Evolutionary conservation across 2,888 invertebrate species (phyloP).

Genomic region (Folsomia candida): DNA sequence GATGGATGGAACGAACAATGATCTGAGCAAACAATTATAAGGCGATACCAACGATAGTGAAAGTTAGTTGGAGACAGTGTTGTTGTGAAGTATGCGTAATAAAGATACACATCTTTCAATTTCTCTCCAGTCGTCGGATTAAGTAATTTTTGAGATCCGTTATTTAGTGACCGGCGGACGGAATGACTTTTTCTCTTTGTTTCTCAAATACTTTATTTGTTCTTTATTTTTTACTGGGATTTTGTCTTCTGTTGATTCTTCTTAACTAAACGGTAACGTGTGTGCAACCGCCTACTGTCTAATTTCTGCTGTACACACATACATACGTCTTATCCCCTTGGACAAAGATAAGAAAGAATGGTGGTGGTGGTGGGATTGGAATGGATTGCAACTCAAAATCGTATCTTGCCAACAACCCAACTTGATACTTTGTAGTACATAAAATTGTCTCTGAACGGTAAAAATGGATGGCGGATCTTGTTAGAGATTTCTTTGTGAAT

Average conservation of each 20-base stretch:
- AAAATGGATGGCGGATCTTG: too few species aligned
- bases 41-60: conserved; percentile 10
- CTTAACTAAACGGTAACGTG: too few species aligned
- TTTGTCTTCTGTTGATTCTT: neutral
- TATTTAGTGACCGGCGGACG: neutral
- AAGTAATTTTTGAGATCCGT: conserved; percentile 41
- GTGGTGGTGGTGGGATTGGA: too few species aligned
- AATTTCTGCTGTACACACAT: neutral
- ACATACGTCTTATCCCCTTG: neutral
- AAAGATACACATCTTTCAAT: conserved; percentile 45
- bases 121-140: conserved; percentile 34
- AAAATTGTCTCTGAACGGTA: too few species aligned
- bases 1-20: neutral
- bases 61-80: conserved; percentile 1
- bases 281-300: neutral
- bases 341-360: neutral
- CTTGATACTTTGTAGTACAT: too few species aligned
- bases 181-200: neutral
- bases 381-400: neutral
- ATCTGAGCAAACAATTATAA: conserved; percentile 1
- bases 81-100: conserved; percentile 24
- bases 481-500: too few species aligned
- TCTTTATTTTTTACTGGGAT: neutral
- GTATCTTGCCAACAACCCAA: too few species aligned
- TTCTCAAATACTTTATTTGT: neutral